phyloP scores from a whole-genome alignment of 2,888 invertebrate species.

The Ellobium chinense region DNA sequence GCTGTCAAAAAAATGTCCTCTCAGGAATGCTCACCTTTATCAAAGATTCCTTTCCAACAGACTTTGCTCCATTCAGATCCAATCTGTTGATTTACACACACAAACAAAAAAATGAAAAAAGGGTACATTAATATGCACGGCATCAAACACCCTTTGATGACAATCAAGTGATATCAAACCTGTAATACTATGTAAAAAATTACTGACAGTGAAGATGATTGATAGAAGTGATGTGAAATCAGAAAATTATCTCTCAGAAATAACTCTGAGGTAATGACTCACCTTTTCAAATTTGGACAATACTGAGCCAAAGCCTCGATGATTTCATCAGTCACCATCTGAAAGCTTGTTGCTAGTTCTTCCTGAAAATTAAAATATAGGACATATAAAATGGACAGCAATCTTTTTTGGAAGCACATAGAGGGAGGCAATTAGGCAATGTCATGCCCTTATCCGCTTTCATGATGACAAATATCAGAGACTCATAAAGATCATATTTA shows the following conservation, averaged over 20 bases:
- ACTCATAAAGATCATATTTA: neutral
- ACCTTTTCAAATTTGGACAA: conserved; percentile 70
- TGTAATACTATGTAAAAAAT: too few relatives aligned
- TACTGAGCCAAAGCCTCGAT: conserved; percentile 58
- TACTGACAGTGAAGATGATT: too few relatives aligned
- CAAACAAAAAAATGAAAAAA: too few relatives aligned
- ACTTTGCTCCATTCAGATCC: conserved; percentile 70
- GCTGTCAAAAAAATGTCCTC: too few relatives aligned
- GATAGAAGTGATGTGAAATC: too few relatives aligned
- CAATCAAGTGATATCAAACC: too few relatives aligned
- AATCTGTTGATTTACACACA: too few relatives aligned
- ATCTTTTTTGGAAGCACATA: neutral
- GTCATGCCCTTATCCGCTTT: neutral
- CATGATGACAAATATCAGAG: neutral
- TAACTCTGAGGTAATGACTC: conserved; percentile 46
- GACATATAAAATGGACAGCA: neutral
- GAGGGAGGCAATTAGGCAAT: neutral
- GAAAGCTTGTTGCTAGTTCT: conserved; percentile 63
- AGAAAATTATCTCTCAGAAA: too few relatives aligned
- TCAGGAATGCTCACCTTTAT: conserved; percentile 59
- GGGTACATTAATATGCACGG: too few relatives aligned
- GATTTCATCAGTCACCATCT: conserved; percentile 63
- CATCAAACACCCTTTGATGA: too few relatives aligned
- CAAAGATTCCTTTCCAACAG: conserved; percentile 64
- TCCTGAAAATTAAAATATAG: conserved; percentile 47